These are phyloP conservation scores for Cuculus canorus DNA, from an alignment of 2,797 vertebrate species.

Conservation along the genomic window DNA sequence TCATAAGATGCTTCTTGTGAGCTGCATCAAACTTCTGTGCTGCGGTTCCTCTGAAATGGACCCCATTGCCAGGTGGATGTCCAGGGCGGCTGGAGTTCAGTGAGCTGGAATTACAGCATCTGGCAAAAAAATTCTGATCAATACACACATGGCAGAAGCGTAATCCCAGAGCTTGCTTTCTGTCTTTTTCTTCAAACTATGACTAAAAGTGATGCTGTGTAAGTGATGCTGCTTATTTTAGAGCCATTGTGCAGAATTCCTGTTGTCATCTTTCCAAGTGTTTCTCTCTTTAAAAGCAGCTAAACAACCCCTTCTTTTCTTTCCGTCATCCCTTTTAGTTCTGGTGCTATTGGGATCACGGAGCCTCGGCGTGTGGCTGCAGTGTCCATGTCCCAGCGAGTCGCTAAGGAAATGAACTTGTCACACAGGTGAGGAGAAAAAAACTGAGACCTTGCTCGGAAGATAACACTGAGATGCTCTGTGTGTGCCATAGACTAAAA, in stretches of 20 bases:
- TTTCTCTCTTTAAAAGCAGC: background rate
- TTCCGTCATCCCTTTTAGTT: slow-evolving; percentile 48
- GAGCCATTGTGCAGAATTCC: background rate
- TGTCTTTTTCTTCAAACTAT: background rate
- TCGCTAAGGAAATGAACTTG: slow-evolving; percentile 94
- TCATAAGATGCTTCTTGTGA: background rate
- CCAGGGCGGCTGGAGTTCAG: background rate
- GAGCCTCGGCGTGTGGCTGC: slow-evolving; percentile 96
- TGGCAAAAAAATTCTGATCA: background rate
- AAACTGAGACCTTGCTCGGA: background rate
- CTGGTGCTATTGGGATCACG: slow-evolving; percentile 87
- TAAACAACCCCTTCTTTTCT: background rate
- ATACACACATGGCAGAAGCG: rapidly evolving
- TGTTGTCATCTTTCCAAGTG: background rate
- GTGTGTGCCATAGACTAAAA: background rate
- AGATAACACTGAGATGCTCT: background rate
- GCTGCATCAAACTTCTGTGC: background rate
- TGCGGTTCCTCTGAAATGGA: background rate
- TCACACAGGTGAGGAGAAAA: slow-evolving; percentile 80
- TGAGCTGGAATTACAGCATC: background rate
- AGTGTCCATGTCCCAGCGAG: slow-evolving; percentile 93
- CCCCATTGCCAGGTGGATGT: background rate
- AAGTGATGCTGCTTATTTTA: no score
- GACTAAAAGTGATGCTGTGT: background rate
- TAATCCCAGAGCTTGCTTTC: background rate